phyloP scores from a whole-genome alignment of 2,113 vertebrate genomes.

The Amblyopsis rosae region DNA sequence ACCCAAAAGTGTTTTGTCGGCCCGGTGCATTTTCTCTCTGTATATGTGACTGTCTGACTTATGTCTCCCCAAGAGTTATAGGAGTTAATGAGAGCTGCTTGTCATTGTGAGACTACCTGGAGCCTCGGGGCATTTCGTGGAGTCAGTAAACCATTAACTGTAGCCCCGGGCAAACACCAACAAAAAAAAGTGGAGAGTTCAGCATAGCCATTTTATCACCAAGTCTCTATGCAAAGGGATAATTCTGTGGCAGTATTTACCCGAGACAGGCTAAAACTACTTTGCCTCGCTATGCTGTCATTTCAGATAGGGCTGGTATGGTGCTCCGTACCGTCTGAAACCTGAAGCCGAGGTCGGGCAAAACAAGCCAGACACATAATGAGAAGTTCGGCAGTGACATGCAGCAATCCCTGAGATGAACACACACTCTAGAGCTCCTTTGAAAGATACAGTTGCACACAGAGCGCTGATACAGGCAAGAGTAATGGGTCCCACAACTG shows the following conservation, averaged over 20 bases:
- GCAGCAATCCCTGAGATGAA: conserved; percentile 66
- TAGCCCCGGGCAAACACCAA: conserved; percentile 66
- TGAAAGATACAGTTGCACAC: conserved; percentile 33
- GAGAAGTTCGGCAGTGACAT: conserved; percentile 54
- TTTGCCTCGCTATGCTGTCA: conserved; percentile 43
- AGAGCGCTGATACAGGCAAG: conserved; percentile 57
- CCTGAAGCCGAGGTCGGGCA: conserved; percentile 36
- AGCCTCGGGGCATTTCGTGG: conserved; percentile 69
- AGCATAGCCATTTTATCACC: conserved; percentile 51
- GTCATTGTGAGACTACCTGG: conserved; percentile 68
- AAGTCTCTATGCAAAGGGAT: conserved; percentile 37
- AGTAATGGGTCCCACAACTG: conserved; percentile 59
- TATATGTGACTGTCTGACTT: conserved; percentile 44
- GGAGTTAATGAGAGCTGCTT: conserved; percentile 73
- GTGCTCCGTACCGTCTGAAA: conserved; percentile 45
- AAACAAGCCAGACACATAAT: conserved; percentile 50
- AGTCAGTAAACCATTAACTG: conserved; percentile 77
- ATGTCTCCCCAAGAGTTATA: conserved; percentile 64
- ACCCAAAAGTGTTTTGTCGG: conserved; percentile 53
- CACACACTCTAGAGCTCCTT: conserved; percentile 44
- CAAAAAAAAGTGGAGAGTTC: conserved; percentile 57
- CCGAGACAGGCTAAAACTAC: conserved; percentile 20
- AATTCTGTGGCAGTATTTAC: conserved; percentile 35
- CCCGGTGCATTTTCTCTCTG: conserved; percentile 40
- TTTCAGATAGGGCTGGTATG: conserved; percentile 29